A percentile compares a stretch with the other conserved stretches of the same genome.
These are phyloP conservation scores for Ypsolopha sequella DNA, from an alignment of 2,888 invertebrate species.

Conservation along the genomic window DNA sequence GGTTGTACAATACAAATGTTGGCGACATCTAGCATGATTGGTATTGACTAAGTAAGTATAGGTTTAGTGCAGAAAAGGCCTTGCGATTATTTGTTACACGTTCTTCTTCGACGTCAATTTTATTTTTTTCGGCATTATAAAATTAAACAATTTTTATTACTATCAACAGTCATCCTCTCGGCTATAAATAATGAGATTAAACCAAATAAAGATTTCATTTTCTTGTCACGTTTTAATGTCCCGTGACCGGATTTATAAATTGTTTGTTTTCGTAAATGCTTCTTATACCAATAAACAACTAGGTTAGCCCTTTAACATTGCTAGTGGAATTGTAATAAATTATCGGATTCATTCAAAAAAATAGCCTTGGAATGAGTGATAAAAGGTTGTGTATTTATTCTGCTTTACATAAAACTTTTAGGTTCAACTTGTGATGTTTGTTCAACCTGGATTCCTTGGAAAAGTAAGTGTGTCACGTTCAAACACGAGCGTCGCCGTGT, in stretches of 20 bases:
- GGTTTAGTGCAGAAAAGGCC: too few species aligned
- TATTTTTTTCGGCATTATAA: not conserved
- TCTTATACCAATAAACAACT: conserved; percentile 26
- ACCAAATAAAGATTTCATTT: conserved; percentile 33
- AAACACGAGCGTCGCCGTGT: conserved; percentile 23
- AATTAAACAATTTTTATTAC: conserved; percentile 18
- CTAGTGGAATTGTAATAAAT: conserved; percentile 25
- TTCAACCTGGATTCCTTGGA: conserved; percentile 32
- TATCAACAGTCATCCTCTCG: conserved; percentile 26
- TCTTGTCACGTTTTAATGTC: conserved; percentile 21
- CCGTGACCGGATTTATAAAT: conserved; percentile 28
- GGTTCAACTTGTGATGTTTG: conserved; percentile 22
- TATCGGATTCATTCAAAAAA: conserved; percentile 14
- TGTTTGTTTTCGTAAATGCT: conserved; percentile 40
- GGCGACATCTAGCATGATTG: not conserved
- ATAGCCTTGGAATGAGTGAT: not conserved
- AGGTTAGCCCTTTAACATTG: conserved; percentile 29
- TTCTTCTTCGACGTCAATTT: not conserved
- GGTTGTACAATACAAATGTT: not conserved
- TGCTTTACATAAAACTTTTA: conserved; percentile 14
- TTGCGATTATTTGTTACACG: not conserved
- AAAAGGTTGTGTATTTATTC: conserved; percentile 9
- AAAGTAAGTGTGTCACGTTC: conserved; percentile 39
- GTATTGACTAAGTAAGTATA: not conserved
- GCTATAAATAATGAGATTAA: conserved; percentile 39